Base-by-base conservation (phyloP, 2,888 invertebrate species). In the Agapetus fuscipes region DNA sequence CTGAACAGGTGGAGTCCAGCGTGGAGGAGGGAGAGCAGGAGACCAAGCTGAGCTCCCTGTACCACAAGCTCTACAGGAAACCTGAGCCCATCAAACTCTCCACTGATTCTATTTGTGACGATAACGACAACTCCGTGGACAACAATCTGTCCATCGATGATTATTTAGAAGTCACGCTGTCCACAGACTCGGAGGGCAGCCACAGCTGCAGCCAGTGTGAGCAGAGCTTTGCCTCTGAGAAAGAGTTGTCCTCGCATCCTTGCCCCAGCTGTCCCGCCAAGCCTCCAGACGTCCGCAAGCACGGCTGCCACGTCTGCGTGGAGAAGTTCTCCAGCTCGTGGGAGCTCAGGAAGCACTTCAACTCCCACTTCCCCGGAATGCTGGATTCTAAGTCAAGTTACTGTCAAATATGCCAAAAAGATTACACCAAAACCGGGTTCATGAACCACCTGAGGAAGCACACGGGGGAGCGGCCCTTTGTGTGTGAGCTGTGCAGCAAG, bases 391-490 rank as follows among this genome's bases (percentile, higher is more conserved):
- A 70, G 53, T 70, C 70, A 13, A 70, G 69, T 52, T 70, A 68
- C 52, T 70, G 70, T 53, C 70, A 70, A 46, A 57, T 70, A n/a
- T 70, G 70, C 51, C 68, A 70, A 49, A 70, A 70, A 52, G 70
- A 70, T 55, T 70, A 70, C 47, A 70, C 70, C 5, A 70, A 70
- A 50, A 70, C 70, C 41, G 70, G 70, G 27, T 70, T 70, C 44
- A 70, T 70, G 70, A 70, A 70, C 52, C 70, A 70, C 51, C 57
- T 70, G 27, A 61, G 70, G 29, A 70, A 70, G 51, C 70, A 70
- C 48, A 70, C 70, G 0, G 70, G 70, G 5, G 70, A 70, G 51
- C 52, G 70, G 36, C 70, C 70, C 10, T 70, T 70, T 60, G 70
- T 70, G 10, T 70, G 70, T 58, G 70, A 70, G 53, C 60, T 70